These are phyloP conservation scores for Dipodomys stephensi DNA, from an alignment of 2,113 vertebrate species.

Conservation along the genomic window DNA sequence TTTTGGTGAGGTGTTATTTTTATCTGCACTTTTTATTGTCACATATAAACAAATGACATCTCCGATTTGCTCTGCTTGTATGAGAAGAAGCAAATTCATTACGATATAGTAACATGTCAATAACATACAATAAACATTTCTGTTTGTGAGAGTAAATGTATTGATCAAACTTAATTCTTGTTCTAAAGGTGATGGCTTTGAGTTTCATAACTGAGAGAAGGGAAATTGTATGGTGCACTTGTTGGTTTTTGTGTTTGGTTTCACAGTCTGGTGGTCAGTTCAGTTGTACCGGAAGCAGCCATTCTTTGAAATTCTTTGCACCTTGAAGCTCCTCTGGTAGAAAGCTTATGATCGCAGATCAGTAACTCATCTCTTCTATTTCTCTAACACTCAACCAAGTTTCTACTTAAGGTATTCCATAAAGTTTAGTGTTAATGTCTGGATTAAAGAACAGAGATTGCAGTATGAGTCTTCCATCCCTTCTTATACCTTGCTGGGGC, in stretches of 20 bases:
- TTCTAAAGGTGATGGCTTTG: conserved; percentile 17
- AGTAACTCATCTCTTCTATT: conserved; percentile 46
- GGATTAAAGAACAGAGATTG: conserved; percentile 2
- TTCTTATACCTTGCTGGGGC: neutral
- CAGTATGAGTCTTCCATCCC: neutral
- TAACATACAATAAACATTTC: neutral
- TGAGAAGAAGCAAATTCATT: conserved; percentile 23
- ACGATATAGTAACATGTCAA: neutral
- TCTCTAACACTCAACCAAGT: conserved; percentile 30
- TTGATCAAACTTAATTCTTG: conserved; percentile 45
- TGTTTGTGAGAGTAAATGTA: neutral
- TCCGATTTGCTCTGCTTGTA: neutral
- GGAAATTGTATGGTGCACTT: conserved; percentile 20
- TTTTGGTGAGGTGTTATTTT: conserved; percentile 17
- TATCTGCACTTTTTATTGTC: neutral
- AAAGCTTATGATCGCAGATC: conserved; percentile 45
- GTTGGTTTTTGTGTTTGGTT: conserved; percentile 53
- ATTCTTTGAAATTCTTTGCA: conserved; percentile 44
- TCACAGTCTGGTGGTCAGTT: conserved; percentile 2
- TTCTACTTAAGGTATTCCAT: neutral
- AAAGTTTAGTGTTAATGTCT: conserved; percentile 3
- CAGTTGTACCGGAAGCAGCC: neutral
- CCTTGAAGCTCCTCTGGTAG: neutral
- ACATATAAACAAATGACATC: neutral
- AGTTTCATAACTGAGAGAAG: conserved; percentile 33